A percentile compares a stretch with the other conserved stretches of the same genome.
These are phyloP conservation scores for Chromobotia macracanthus DNA, from an alignment of 2,797 vertebrate genomes.

Conservation along the genomic window DNA sequence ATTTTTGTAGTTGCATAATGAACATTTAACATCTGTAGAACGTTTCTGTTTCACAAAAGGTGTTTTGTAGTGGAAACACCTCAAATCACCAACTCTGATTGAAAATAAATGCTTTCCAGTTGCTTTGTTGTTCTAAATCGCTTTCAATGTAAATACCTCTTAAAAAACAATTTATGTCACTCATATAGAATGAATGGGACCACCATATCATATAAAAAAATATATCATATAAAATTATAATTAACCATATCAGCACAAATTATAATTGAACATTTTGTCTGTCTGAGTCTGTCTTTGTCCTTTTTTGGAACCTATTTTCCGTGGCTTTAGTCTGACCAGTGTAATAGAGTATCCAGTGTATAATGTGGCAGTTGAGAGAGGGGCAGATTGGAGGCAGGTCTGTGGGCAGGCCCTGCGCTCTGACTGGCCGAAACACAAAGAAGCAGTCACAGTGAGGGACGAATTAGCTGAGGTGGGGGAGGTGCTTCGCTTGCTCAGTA, in stretches of 20 bases:
- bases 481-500: slow-evolving; percentile 34
- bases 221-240: no score
- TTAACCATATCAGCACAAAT: neutral
- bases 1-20: no score
- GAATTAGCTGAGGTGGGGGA: slow-evolving; percentile 44
- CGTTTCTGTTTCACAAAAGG: no score
- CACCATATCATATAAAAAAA: no score
- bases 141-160: slow-evolving; percentile 16
- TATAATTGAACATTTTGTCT: neutral
- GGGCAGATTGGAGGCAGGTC: neutral
- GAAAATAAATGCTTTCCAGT: neutral
- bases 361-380: slow-evolving; percentile 37
- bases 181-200: neutral
- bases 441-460: slow-evolving; percentile 40
- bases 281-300: neutral
- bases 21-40: no score
- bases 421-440: slow-evolving; percentile 47
- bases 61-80: no score
- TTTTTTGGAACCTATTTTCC: neutral
- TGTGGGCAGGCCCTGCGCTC: neutral
- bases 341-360: slow-evolving; percentile 30
- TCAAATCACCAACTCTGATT: neutral
- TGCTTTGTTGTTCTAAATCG: neutral
- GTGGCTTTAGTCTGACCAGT: slow-evolving; percentile 1
- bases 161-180: neutral